A percentile compares a stretch with the other conserved stretches of the same genome.
Evolutionary conservation across 2,888 invertebrate genomes (phyloP).

Genomic region (Rhagonycha lutea): DNA sequence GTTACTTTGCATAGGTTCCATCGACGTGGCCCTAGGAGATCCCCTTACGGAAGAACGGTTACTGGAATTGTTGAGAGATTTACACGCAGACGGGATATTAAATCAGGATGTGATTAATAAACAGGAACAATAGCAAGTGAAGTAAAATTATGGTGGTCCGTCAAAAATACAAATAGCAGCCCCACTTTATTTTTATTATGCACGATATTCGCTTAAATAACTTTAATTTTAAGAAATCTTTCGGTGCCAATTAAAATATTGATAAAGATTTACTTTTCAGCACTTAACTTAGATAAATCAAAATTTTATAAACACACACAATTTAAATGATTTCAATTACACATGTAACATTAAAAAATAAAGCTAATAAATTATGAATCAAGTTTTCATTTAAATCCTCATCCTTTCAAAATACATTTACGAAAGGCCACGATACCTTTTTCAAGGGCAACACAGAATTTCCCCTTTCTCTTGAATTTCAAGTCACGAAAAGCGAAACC

Average conservation of each 20-base stretch:
- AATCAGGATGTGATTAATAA: slow-evolving; percentile 22
- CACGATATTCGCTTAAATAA: slow-evolving; percentile 1
- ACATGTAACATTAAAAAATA: neutral
- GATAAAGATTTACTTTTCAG: neutral
- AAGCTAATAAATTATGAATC: neutral
- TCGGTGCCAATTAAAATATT: neutral
- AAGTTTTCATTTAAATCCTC: neutral
- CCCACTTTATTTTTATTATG: neutral
- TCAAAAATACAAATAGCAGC: neutral
- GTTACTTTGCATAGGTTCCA: slow-evolving; percentile 77
- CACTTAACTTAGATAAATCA: neutral
- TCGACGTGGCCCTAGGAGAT: slow-evolving; percentile 79
- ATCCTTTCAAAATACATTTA: neutral
- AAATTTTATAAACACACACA: slow-evolving; percentile 3
- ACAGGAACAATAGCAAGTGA: neutral
- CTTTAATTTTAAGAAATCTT: neutral
- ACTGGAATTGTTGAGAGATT: slow-evolving; percentile 74
- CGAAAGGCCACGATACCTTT: neutral
- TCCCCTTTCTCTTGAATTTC: neutral
- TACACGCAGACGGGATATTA: slow-evolving; percentile 72
- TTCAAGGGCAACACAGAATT: neutral
- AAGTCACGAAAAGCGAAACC: neutral
- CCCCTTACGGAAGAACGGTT: slow-evolving; percentile 75
- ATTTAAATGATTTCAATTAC: neutral
- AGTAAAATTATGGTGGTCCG: neutral